Evolutionary conservation across 1,140 invertebrate genomes (phyloP), one percentile per base, ranked within the genome.

Genomic region (Macrocentrus cingulum): DNA sequence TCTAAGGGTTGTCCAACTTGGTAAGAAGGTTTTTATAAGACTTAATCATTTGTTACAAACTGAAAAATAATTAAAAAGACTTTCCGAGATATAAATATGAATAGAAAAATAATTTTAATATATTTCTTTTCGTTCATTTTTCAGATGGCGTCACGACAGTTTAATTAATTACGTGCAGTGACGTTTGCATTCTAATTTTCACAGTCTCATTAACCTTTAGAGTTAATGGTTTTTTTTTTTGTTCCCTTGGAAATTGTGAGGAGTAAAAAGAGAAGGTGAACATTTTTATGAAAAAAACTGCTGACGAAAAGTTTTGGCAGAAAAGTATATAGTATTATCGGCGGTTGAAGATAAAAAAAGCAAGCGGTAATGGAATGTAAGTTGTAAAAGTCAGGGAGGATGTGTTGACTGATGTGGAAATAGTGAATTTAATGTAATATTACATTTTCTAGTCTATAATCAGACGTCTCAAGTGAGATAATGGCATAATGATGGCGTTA

Each of bases 251-350:
- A 23, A 49, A 39, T 36, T 46, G 42, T 19, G 53, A 56, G 44
- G 8, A 34, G 34, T 25, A 15, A 13, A 23, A 4, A 23, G 44
- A 41, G 41, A 57, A 49, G 50, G 50, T 32, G 15, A 5, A 34
- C 37, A 25, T 20, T 57, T n/a, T 57, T 46, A 37, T 56, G 48
- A 46, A n/a, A 3, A 25, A n/a, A 48, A 57, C 29, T 42, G 55
- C 55, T 57, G 55, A 57, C 46, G 46, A 15, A 57, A 42, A 39
- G 36, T 20, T 6, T 50, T 15, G n/a, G 29, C 44, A 22, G 37
- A 53, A 53, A 36, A 44, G n/a, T 49, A n/a, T n/a, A n/a, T n/a
- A n/a, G n/a, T 20, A n/a, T 8, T 9, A 18, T 11, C n/a, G 25
- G 19, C 45, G 15, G 22, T 1, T 9, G 13, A 45, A 45, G 20